phyloP scores from a whole-genome alignment of 1,140 invertebrate species.

The Drosophila asahinai region DNA sequence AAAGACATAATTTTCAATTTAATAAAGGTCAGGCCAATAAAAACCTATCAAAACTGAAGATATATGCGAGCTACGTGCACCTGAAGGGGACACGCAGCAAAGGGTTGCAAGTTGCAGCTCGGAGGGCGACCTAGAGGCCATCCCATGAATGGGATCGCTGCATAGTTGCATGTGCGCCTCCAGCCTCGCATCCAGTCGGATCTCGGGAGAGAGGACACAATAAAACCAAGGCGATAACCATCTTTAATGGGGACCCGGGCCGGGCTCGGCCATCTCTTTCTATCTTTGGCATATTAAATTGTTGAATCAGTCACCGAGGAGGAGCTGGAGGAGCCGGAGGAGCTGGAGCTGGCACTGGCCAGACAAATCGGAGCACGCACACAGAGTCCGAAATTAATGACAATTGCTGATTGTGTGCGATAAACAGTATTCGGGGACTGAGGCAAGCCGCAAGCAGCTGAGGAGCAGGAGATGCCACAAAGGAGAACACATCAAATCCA shows the following conservation, averaged over 20 bases:
- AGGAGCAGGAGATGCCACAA: conserved; percentile 17
- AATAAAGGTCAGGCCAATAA: conserved; percentile 79
- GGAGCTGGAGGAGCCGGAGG: conserved; percentile 2
- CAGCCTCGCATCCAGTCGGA: conserved; percentile 8
- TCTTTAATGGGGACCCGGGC: conserved; percentile 50
- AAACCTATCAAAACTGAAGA: conserved; percentile 78
- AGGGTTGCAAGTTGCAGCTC: conserved; percentile 45
- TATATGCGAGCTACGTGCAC: conserved; percentile 74
- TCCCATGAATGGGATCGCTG: conserved; percentile 61
- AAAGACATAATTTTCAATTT: conserved; percentile 83
- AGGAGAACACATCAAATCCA: conserved; percentile 28
- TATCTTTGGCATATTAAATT: conserved; percentile 75
- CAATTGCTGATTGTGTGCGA: conserved; percentile 83
- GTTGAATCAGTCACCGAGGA: conserved; percentile 73
- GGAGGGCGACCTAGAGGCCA: conserved; percentile 3
- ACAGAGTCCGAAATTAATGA: conserved; percentile 82
- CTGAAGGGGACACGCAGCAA: conserved; percentile 54
- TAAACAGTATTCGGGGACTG: conserved; percentile 58
- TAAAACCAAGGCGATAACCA: conserved; percentile 73
- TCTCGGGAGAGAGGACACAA: conserved; percentile 47
- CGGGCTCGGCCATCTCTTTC: conserved; percentile 4
- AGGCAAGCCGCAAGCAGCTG: conserved; percentile 29
- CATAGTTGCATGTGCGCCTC: conserved; percentile 68
- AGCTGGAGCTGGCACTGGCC: background rate
- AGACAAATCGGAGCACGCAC: conserved; percentile 82